Conservation (phyloP, 2,113 vertebrate genomes). For the Sprattus sprattus region DNA sequence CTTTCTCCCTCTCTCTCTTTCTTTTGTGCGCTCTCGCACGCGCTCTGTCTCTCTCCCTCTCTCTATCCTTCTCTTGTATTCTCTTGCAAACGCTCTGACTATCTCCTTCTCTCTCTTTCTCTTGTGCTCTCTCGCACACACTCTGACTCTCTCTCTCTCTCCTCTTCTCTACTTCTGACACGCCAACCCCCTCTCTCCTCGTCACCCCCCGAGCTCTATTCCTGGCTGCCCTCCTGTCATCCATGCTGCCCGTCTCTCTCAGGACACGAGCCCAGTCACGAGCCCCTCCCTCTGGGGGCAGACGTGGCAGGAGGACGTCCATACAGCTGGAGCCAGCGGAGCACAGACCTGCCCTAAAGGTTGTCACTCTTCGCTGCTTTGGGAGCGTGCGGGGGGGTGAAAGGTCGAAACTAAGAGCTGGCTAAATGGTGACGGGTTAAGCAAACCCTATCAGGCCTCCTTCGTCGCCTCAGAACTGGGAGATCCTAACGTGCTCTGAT, state of each 20-base stretch:
- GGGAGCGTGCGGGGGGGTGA: neutral
- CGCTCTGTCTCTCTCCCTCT: neutral
- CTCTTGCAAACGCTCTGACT: neutral
- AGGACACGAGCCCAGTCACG: neutral
- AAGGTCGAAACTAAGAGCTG: neutral
- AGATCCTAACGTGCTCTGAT: neutral
- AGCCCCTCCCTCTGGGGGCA: neutral
- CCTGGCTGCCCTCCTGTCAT: neutral
- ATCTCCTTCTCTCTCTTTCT: neutral
- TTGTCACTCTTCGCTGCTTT: neutral
- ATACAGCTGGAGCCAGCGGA: neutral
- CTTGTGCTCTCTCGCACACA: neutral
- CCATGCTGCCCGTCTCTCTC: neutral
- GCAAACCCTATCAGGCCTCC: neutral
- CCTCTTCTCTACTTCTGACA: neutral
- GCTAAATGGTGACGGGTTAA: neutral
- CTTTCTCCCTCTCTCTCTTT: slow-evolving; percentile 5
- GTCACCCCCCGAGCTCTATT: neutral
- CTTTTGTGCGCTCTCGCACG: neutral
- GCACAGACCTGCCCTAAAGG: neutral
- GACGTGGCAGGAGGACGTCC: neutral
- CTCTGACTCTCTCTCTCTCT: neutral
- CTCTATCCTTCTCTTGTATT: neutral
- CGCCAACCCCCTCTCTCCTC: neutral
- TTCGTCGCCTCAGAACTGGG: neutral